Percentiles rank a stretch among this genome's conserved stretches.
Evolutionary conservation across 1,140 invertebrate genomes (phyloP).

Genomic region (Philaenus spumarius): DNA sequence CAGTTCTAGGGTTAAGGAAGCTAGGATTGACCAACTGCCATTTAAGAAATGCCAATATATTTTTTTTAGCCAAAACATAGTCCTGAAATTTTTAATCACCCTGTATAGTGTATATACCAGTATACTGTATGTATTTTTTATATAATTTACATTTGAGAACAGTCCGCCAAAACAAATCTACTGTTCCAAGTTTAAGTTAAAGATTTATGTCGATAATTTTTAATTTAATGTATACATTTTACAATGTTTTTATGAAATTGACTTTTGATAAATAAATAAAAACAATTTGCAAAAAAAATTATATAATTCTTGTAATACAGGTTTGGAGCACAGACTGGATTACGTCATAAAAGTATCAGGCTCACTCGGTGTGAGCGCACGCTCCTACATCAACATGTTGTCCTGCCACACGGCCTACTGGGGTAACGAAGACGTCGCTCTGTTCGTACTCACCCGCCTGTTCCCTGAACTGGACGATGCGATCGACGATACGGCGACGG

Average conservation of each 20-base stretch:
- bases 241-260: background rate
- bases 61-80: too few relatives aligned
- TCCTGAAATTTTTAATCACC: too few relatives aligned
- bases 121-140: too few relatives aligned
- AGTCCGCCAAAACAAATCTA: too few relatives aligned
- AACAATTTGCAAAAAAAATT: too few relatives aligned
- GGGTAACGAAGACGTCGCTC: slow-evolving; percentile 61
- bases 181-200: too few relatives aligned
- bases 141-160: too few relatives aligned
- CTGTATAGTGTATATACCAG: too few relatives aligned
- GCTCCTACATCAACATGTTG: slow-evolving; percentile 57
- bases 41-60: too few relatives aligned
- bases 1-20: too few relatives aligned
- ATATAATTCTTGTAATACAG: slow-evolving; percentile 33
- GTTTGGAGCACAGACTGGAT: slow-evolving; percentile 56
- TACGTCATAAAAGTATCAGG: slow-evolving; percentile 52
- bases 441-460: slow-evolving; percentile 57
- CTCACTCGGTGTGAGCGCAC: slow-evolving; percentile 39
- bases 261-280: background rate
- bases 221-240: background rate
- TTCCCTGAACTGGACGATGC: slow-evolving; percentile 47
- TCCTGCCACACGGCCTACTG: slow-evolving; percentile 67
- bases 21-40: too few relatives aligned
- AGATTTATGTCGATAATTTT: background rate
- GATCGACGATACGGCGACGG: background rate